These are phyloP conservation scores for Himalopsyche kuldschensis DNA, from an alignment of 2,888 invertebrate genomes.

Conservation along the genomic window DNA sequence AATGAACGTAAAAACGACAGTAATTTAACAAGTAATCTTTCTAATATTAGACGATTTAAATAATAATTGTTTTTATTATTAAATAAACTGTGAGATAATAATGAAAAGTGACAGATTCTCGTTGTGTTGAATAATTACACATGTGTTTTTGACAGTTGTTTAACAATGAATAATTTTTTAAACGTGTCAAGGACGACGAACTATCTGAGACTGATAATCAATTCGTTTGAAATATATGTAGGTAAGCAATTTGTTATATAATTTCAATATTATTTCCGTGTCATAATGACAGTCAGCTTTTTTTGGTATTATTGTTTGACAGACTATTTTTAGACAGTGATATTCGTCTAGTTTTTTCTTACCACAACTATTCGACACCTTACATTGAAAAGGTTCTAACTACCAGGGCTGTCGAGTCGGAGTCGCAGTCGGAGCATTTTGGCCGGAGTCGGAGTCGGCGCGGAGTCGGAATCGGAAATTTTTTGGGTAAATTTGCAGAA, in stretches of 20 bases:
- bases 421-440: no score
- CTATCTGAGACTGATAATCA: background rate
- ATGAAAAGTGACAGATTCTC: background rate
- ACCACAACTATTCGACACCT: no score
- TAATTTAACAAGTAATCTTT: background rate
- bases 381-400: no score
- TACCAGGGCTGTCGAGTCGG: no score
- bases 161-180: no score
- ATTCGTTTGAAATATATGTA: background rate
- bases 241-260: background rate
- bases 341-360: no score
- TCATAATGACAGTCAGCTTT: background rate
- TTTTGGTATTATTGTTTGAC: background rate
- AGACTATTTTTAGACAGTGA: no score
- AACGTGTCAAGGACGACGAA: background rate
- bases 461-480: no score
- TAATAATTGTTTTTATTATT: background rate
- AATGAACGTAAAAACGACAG: background rate
- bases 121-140: background rate
- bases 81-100: background rate
- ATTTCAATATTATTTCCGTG: background rate
- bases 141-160: background rate
- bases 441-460: no score
- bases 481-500: no score
- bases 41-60: background rate